Base-by-base conservation (phyloP, 2,797 vertebrate species). In the Knipowitschia caucasica region DNA sequence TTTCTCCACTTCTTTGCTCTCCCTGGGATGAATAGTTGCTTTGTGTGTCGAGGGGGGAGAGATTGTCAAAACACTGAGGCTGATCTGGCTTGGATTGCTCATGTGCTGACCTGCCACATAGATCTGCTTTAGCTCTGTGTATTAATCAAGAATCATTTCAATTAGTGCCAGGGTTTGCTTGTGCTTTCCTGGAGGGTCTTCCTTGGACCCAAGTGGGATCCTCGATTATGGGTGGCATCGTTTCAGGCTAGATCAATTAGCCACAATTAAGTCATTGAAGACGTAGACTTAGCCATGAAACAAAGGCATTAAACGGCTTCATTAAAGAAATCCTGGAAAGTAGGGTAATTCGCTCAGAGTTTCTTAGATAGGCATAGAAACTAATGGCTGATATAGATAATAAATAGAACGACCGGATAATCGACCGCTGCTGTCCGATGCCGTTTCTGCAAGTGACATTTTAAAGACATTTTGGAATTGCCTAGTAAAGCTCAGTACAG, bases 21-120 rank as follows among this genome's bases (percentile, higher is more conserved):
- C 91, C 86, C 89, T 90, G 81, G 92, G 93, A 94, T 94, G 92
- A 93, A 93, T 93, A 90, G 91, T 89, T 91, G 93, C 91, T 95
- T 94, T 94, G 92, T 96, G 93, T 92, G 92, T 93, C 91, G 91
- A 89, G 62, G 70, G 69, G 66, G 68, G 62, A 38, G 20, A 59
- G 70, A 88, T 89, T 94, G 92, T 95, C 92, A 94, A 93, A 94
- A 93, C 92, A 92, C 91, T 86, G 89, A 31, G 92, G 75, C 66
- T 47, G 21, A 42, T 56, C 24, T 8, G 46, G 60, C 71, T 68
- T 56, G 60, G 58, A 27, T 90, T 86, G 40, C 0, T 20, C 33
- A 44, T 8, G 59, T 61, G 34, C 23, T 5, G 15, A 62, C 75
- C 78, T 57, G 47, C 56, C 49, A 31, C 57, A 80, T 79, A 71